Conservation (phyloP, 1,140 invertebrate species). For the Eumeta japonica region DNA sequence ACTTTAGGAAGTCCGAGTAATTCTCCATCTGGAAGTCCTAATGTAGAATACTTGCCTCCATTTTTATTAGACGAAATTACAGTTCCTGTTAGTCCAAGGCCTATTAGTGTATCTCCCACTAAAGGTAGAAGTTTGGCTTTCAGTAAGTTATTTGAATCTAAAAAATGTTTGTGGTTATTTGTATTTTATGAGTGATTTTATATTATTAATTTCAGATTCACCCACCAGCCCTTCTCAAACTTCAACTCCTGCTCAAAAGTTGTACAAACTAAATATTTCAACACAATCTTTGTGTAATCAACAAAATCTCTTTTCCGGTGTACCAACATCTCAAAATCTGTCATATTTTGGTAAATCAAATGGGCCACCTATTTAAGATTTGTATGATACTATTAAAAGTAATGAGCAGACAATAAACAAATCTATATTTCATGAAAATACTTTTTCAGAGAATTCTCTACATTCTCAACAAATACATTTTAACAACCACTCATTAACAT, state of each 20-base stretch:
- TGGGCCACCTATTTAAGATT: slow-evolving; percentile 66
- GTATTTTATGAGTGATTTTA: too few species aligned
- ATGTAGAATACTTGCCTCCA: slow-evolving; percentile 72
- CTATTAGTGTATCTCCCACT: slow-evolving; percentile 58
- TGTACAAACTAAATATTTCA: slow-evolving; percentile 38
- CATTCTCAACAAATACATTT: too few species aligned
- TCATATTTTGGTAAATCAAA: slow-evolving; percentile 58
- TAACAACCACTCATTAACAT: too few species aligned
- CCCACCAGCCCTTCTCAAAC: slow-evolving; percentile 49
- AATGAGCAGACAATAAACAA: too few species aligned
- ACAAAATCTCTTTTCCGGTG: slow-evolving; percentile 35
- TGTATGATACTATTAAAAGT: slow-evolving; percentile 63
- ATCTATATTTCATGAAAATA: too few species aligned
- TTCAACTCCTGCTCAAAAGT: slow-evolving; percentile 44
- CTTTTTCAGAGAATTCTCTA: too few species aligned
- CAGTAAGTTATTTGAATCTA: too few species aligned
- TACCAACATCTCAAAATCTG: slow-evolving; percentile 38
- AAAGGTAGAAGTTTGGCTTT: slow-evolving; percentile 51
- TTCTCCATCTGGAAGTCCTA: slow-evolving; percentile 65
- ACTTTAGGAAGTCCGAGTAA: slow-evolving; percentile 72
- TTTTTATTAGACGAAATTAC: slow-evolving; percentile 77
- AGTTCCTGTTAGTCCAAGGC: slow-evolving; percentile 54
- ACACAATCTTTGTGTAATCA: slow-evolving; percentile 49
- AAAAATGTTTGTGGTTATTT: too few species aligned
- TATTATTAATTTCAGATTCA: too few species aligned